Percentiles rank a stretch among this genome's conserved stretches.
phyloP scores from a whole-genome alignment of 2,113 vertebrate species.

The Serilophus lunatus region DNA sequence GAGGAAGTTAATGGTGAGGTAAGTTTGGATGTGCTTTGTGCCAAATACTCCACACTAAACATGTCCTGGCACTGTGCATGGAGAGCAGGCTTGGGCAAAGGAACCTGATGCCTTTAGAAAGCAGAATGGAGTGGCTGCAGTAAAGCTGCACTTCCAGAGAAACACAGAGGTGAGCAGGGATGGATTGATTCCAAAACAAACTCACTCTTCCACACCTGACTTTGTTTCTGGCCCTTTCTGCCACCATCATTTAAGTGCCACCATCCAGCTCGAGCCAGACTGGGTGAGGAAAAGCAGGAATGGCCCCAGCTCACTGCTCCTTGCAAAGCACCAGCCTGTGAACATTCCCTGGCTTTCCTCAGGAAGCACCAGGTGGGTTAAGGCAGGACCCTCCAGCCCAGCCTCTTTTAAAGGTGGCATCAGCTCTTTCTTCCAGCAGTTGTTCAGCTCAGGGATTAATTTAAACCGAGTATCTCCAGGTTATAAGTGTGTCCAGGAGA shows the following conservation, averaged over 20 bases:
- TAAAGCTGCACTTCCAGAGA: background rate
- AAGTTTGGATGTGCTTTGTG: background rate
- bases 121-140: background rate
- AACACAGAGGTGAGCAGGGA: accelerated
- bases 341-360: accelerated
- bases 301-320: background rate
- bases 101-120: background rate
- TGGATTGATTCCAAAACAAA: background rate
- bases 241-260: accelerated
- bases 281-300: accelerated
- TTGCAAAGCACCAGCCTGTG: background rate
- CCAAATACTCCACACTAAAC: background rate
- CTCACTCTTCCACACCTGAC: background rate
- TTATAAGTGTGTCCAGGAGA: background rate
- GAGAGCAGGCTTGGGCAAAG: background rate
- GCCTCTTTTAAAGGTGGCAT: background rate
- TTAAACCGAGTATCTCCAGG: background rate
- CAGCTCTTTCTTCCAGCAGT: background rate
- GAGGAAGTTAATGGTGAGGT: background rate
- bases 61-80: background rate
- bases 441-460: background rate
- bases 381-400: background rate
- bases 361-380: background rate
- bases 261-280: background rate
- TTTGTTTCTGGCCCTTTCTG: background rate